These are phyloP conservation scores for Parauchenoglanis ngamensis DNA, from an alignment of 2,797 vertebrate genomes.

Conservation along the genomic window DNA sequence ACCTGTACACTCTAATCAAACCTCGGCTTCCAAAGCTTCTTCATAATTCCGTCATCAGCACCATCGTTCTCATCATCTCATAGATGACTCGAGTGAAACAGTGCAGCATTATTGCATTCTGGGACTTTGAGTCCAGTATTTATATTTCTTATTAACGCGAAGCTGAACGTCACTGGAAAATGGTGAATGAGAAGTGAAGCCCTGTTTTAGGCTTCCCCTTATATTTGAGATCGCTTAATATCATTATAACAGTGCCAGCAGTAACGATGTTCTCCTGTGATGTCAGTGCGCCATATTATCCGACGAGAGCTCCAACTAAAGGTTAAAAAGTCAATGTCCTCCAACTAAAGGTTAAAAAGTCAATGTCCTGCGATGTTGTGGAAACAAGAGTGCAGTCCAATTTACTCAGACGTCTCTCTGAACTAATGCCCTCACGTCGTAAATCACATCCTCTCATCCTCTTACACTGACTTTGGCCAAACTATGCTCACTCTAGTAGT, in stretches of 20 bases:
- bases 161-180: background rate
- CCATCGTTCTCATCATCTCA: background rate
- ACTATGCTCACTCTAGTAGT: background rate
- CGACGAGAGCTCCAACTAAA: background rate
- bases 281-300: background rate
- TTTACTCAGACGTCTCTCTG: background rate
- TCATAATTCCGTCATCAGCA: background rate
- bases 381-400: background rate
- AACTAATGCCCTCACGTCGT: background rate
- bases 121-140: background rate
- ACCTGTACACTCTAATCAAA: background rate
- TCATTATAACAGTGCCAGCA: background rate
- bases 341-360: background rate
- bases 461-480: background rate
- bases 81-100: background rate
- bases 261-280: background rate
- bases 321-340: background rate
- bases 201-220: background rate
- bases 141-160: background rate
- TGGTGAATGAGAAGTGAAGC: background rate
- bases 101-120: background rate
- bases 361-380: background rate
- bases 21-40: background rate
- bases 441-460: slow-evolving; percentile 6
- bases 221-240: background rate